Evolutionary conservation across 2,797 vertebrate genomes (phyloP), one percentile per base, ranked within the genome.

Genomic region (Sebastes variabilis): DNA sequence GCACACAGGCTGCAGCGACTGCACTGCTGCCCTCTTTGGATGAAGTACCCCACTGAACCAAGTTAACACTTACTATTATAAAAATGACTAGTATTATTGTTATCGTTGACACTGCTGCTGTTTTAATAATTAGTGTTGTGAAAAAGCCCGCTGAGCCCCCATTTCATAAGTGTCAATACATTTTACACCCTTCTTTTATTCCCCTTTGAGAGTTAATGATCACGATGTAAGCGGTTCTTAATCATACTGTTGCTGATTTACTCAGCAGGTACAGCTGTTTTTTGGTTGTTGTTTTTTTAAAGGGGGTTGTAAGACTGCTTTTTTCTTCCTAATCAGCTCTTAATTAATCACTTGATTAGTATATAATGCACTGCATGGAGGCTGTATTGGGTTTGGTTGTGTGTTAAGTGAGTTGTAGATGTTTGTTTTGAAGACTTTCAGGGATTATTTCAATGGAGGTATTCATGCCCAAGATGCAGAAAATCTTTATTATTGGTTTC

Each of bases 321-420:
- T 68, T n/a, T 8, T 59, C 25, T 14, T 38, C 16, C 38, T 9
- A 38, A 75, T 71, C 12, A 68, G 16, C 42, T 69, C 9, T 69
- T 69, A 75, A 82, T 76, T 64, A 82, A 30, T 75, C 27, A 24
- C 12, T 54, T 59, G 49, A 72, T 72, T 75, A 38, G 20, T 11
- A 10, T 25, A 22, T 16, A 55, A 12, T 13, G n/a, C 24, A 30
- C 27, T 24, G 20, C 24, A 54, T 54, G 54, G 29, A 34, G 59
- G 27, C 18, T 72, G 38, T 16, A 32, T 65, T 55, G 12, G n/a
- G 8, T 61, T 59, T 5, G 1, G 11, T 52, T 32, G 58, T 38
- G 58, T 36, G 24, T 66, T 56, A 4, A 38, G 42, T 52, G 36
- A 67, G 49, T 18, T 66, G 46, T 38, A 49, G 12, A 12, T 55